A percentile compares a stretch with the other conserved stretches of the same genome.
Evolutionary conservation across 2,888 invertebrate genomes (phyloP).

Genomic region (Aethes cnicana): DNA sequence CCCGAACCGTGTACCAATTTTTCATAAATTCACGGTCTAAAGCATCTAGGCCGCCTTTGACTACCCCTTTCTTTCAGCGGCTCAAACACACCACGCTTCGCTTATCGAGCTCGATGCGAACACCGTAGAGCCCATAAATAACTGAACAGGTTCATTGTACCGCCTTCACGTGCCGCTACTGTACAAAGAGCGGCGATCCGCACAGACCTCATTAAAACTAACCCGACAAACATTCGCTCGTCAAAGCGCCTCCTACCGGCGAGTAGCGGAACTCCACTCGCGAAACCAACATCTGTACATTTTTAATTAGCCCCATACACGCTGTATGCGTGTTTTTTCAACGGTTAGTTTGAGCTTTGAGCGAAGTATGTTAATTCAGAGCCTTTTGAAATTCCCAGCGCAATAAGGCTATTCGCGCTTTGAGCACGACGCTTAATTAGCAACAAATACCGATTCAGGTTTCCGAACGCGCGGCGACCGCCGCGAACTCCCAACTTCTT

Average conservation of each 20-base stretch:
- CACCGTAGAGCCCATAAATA: slow-evolving; percentile 61
- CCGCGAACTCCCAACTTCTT: slow-evolving; percentile 58
- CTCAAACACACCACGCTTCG: slow-evolving; percentile 10
- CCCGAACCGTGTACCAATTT: too few relatives aligned
- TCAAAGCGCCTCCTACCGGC: slow-evolving; percentile 77
- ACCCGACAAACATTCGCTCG: slow-evolving; percentile 60
- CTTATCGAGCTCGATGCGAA: slow-evolving; percentile 41
- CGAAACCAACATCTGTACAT: slow-evolving; percentile 75
- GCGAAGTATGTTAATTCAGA: slow-evolving; percentile 78
- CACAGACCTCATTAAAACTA: slow-evolving; percentile 80
- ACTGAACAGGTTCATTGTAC: slow-evolving; percentile 64
- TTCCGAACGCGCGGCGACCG: slow-evolving; percentile 21
- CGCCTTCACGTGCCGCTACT: slow-evolving; percentile 70
- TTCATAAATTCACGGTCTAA: too few relatives aligned
- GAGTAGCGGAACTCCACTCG: slow-evolving; percentile 80
- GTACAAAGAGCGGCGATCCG: slow-evolving; percentile 64
- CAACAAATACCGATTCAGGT: slow-evolving; percentile 39
- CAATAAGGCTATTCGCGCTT: slow-evolving; percentile 34
- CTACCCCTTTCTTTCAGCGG: slow-evolving; percentile 8
- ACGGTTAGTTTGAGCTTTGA: slow-evolving; percentile 79
- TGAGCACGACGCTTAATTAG: slow-evolving; percentile 55
- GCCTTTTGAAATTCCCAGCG: slow-evolving; percentile 60
- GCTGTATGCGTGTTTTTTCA: slow-evolving; percentile 74
- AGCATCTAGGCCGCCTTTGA: too few relatives aligned
- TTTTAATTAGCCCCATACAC: slow-evolving; percentile 81